Evolutionary conservation across 2,888 invertebrate species (phyloP).

Genomic region (Drosophila falleni): DNA sequence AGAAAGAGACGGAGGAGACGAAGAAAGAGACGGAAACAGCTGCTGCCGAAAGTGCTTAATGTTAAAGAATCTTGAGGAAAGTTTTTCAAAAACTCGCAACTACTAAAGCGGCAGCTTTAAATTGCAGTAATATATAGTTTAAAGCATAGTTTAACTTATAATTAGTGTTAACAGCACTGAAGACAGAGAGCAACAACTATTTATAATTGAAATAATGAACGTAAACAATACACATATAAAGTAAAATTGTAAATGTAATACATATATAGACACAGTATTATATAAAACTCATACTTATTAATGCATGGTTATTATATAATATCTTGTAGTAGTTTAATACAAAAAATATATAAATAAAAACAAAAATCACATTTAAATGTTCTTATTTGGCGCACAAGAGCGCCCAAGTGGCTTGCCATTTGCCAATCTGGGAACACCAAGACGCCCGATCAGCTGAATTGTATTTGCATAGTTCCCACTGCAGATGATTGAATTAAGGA

Average conservation of each 20-base stretch:
- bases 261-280: conserved; percentile 69
- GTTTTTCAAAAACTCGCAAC: conserved; percentile 66
- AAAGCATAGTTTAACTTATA: conserved; percentile 71
- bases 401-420: too few relatives aligned
- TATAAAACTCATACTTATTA: conserved; percentile 71
- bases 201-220: conserved; percentile 48
- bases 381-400: neutral
- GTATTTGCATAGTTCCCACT: too few relatives aligned
- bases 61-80: neutral
- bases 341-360: conserved; percentile 26
- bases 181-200: conserved; percentile 66
- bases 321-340: conserved; percentile 63
- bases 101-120: conserved; percentile 80
- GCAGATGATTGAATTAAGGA: too few relatives aligned
- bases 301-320: conserved; percentile 72
- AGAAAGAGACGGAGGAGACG: conserved; percentile 1
- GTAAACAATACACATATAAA: conserved; percentile 45
- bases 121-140: conserved; percentile 76
- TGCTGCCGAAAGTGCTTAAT: conserved; percentile 40
- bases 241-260: conserved; percentile 50
- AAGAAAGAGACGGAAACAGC: conserved; percentile 2
- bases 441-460: too few relatives aligned
- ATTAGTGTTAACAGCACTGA: conserved; percentile 76
- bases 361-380: conserved; percentile 17
- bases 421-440: too few relatives aligned